These are phyloP conservation scores for Araneus ventricosus DNA, from an alignment of 1,140 invertebrate species.

Conservation along the genomic window DNA sequence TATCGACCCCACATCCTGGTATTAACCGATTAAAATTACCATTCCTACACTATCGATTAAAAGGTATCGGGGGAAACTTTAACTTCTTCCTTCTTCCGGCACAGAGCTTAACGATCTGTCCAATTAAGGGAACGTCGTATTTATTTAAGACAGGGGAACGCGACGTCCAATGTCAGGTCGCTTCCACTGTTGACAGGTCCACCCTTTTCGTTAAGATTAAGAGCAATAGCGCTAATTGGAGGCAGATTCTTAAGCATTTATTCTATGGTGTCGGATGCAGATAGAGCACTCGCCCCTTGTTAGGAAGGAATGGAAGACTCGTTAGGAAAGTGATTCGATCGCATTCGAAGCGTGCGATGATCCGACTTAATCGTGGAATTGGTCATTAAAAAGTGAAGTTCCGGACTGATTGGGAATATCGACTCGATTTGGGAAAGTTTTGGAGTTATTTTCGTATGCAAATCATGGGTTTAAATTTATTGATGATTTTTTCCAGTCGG, in stretches of 20 bases:
- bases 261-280: background rate
- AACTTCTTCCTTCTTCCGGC: background rate
- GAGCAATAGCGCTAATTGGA: background rate
- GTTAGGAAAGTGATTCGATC: background rate
- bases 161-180: background rate
- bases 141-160: background rate
- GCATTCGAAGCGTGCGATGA: background rate
- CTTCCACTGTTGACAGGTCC: background rate
- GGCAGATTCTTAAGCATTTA: background rate
- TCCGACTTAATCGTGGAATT: background rate
- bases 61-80: background rate
- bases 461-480: too few species aligned
- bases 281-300: background rate
- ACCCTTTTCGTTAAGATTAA: background rate
- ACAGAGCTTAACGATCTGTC: conserved; percentile 3
- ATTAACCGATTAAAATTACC: conserved; percentile 15
- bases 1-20: background rate
- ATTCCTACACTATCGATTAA: background rate
- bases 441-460: too few species aligned
- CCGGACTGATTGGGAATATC: too few species aligned
- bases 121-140: background rate
- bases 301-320: background rate
- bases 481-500: too few species aligned
- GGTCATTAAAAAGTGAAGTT: background rate
- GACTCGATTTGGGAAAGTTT: too few species aligned